Evolutionary conservation across 2,113 vertebrate genomes (phyloP).

Genomic region (Atrichornis clamosus): DNA sequence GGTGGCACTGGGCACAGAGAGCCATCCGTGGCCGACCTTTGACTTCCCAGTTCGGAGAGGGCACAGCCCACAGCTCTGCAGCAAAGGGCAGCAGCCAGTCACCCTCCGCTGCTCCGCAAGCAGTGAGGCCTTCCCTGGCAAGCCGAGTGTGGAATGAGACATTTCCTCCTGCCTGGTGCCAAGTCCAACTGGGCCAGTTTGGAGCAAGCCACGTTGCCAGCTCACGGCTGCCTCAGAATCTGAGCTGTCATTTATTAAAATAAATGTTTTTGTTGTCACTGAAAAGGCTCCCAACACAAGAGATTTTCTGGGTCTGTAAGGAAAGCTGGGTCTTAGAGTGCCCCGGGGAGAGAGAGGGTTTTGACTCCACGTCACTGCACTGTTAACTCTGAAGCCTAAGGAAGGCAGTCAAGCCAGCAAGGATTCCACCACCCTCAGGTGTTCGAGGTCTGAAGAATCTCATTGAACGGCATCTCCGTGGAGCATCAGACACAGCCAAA

Average conservation of each 20-base stretch:
- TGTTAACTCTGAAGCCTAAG: conserved; percentile 12
- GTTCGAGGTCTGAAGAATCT: neutral
- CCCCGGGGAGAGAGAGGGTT: neutral
- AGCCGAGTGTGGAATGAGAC: conserved; percentile 6
- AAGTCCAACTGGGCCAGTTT: conserved; percentile 40
- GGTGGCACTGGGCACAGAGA: neutral
- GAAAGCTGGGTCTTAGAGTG: neutral
- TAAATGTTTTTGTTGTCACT: neutral
- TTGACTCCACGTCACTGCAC: neutral
- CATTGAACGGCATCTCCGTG: neutral
- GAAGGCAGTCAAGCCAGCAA: neutral
- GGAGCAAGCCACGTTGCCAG: conserved; percentile 23
- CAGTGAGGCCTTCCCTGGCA: conserved; percentile 20
- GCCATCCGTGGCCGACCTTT: neutral
- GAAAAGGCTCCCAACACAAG: neutral
- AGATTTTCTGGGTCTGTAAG: neutral
- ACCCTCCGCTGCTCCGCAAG: neutral
- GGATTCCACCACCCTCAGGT: neutral
- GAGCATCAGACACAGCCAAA: neutral
- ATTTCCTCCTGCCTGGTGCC: conserved; percentile 50
- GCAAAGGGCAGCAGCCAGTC: neutral
- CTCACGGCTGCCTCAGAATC: neutral
- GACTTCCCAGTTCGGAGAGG: neutral
- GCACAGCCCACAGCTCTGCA: neutral
- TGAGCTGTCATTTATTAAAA: conserved; percentile 26